phyloP scores from a whole-genome alignment of 1,140 invertebrate genomes.

The Conus ventricosus region DNA sequence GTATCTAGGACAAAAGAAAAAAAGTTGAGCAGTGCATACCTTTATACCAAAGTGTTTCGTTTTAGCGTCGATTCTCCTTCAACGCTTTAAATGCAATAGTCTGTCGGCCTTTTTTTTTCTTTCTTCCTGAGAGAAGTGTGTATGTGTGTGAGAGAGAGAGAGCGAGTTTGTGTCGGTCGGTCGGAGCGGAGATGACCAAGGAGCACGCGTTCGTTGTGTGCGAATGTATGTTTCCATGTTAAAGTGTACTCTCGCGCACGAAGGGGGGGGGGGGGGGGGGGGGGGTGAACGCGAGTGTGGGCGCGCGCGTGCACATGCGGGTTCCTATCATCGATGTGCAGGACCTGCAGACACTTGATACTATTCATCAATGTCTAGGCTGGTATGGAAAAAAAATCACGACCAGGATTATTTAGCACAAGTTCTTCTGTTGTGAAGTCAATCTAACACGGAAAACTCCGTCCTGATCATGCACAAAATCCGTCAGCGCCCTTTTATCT shows the following conservation, averaged over 20 bases:
- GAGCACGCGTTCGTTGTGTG: neutral
- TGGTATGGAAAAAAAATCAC: neutral
- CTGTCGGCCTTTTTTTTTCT: no score
- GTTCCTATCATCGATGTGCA: neutral
- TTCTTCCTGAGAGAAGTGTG: neutral
- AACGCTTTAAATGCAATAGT: no score
- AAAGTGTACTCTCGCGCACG: neutral
- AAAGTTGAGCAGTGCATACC: no score
- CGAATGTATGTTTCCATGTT: neutral
- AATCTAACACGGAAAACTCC: no score
- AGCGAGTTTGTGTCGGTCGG: neutral
- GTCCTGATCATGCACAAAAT: no score
- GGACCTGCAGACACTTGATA: neutral
- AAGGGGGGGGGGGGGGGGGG: neutral
- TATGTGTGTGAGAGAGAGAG: neutral
- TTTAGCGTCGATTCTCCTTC: no score
- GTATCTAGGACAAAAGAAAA: no score
- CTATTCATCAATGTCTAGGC: neutral
- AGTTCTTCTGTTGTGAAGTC: no score
- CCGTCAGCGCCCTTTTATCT: no score
- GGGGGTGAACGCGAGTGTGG: no score
- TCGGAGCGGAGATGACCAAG: neutral
- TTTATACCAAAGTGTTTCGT: no score
- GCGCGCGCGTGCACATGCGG: no score
- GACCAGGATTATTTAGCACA: neutral